Evolutionary conservation across 2,888 invertebrate species (phyloP).

Genomic region (Sarcophaga carnaria): DNA sequence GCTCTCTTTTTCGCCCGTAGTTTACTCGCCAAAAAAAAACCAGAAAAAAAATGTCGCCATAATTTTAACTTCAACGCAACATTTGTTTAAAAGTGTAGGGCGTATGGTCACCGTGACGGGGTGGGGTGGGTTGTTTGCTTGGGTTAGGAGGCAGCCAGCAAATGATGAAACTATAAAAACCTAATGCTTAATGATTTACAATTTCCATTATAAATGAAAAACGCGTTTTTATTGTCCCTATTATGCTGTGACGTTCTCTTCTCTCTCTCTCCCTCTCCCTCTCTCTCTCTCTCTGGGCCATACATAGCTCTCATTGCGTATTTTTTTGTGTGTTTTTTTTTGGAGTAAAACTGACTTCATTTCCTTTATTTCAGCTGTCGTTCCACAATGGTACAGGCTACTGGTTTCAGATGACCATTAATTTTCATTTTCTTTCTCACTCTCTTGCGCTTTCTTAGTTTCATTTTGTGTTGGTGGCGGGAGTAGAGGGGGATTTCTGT

Average conservation of each 20-base stretch:
- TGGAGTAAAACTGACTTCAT: background rate
- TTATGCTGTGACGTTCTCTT: background rate
- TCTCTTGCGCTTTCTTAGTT: background rate
- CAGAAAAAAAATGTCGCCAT: background rate
- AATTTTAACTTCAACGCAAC: background rate
- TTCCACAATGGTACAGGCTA: background rate
- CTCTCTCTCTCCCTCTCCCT: no score
- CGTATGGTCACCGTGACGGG: no score
- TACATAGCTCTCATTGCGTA: no score
- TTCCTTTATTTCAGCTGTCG: background rate
- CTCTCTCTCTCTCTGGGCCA: no score
- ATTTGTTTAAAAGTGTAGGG: background rate
- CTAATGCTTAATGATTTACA: constrained; percentile 68
- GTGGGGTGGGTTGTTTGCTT: no score
- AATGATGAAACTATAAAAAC: constrained; percentile 45
- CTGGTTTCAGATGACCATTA: constrained; percentile 25
- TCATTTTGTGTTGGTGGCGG: background rate
- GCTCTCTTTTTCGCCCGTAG: constrained; percentile 1
- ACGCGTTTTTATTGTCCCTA: constrained; percentile 55
- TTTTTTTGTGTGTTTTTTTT: constrained; percentile 23
- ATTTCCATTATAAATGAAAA: constrained; percentile 69
- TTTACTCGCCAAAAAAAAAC: background rate
- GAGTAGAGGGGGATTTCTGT: background rate
- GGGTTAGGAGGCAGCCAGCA: background rate
- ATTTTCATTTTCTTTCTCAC: constrained; percentile 39